A percentile compares a stretch with the other conserved stretches of the same genome.
These are phyloP conservation scores for Neotragus moschatus DNA, from an alignment of 2,113 vertebrate genomes.

Conservation along the genomic window DNA sequence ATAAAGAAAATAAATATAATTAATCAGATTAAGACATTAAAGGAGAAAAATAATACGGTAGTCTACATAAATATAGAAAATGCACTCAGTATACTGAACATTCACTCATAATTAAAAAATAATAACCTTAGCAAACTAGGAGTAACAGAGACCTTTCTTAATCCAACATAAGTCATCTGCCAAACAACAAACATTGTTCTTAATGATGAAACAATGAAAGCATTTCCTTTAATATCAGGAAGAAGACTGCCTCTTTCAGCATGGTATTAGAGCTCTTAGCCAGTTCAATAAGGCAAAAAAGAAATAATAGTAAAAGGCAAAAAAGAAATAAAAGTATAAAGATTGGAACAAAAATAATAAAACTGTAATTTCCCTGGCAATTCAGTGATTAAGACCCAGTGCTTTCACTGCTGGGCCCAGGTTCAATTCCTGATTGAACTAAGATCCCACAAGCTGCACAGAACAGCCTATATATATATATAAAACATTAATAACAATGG, in stretches of 20 bases:
- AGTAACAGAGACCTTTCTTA: neutral
- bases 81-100: neutral
- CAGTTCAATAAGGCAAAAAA: neutral
- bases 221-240: neutral
- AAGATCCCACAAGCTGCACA: neutral
- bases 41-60: neutral
- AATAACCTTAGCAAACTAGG: neutral
- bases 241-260: neutral
- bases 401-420: neutral
- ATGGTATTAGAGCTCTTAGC: neutral
- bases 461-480: neutral
- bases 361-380: neutral
- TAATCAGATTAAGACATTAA: neutral
- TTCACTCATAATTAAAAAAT: neutral
- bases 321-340: neutral
- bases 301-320: neutral
- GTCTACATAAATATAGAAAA: neutral
- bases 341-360: neutral
- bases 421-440: neutral
- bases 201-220: neutral
- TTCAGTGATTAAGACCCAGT: neutral
- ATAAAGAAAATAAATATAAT: neutral
- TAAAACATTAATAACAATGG: neutral
- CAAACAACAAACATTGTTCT: neutral
- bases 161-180: neutral